Evolutionary conservation across 1,140 invertebrate species (phyloP).

Genomic region (Pantala flavescens): DNA sequence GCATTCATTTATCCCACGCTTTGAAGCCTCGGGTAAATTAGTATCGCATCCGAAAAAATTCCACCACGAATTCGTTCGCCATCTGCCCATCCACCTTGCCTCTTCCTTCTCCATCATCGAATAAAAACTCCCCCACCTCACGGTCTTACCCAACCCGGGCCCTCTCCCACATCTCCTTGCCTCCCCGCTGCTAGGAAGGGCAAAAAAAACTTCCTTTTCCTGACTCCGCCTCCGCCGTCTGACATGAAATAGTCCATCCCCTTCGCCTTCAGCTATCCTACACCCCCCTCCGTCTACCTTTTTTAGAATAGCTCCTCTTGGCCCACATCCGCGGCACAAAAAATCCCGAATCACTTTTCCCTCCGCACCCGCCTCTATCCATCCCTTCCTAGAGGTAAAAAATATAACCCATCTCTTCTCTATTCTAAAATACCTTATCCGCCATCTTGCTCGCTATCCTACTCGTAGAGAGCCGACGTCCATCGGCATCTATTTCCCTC

Average conservation of each 20-base stretch:
- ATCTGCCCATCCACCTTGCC: not conserved
- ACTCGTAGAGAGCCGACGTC: too few species aligned
- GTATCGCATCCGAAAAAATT: not conserved
- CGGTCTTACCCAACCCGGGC: not conserved
- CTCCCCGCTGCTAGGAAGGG: not conserved
- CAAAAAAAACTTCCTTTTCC: not conserved
- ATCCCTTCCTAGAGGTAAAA: not conserved
- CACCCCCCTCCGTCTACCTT: not conserved
- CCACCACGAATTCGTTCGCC: not conserved
- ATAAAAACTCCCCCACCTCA: too few species aligned
- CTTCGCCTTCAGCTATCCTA: not conserved
- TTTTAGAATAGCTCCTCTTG: not conserved
- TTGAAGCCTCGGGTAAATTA: not conserved
- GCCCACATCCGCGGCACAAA: not conserved
- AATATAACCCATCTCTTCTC: not conserved
- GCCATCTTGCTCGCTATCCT: not conserved
- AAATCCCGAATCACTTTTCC: not conserved
- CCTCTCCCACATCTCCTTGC: not conserved
- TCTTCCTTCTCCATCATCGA: not conserved
- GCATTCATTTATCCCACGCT: not conserved
- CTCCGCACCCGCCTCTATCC: not conserved
- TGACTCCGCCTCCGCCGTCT: not conserved
- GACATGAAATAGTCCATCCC: constrained; percentile 4
- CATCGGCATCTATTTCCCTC: too few species aligned
- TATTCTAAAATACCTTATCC: not conserved